These are phyloP conservation scores for Colostygia pectinataria DNA, from an alignment of 2,888 invertebrate genomes.

Conservation along the genomic window DNA sequence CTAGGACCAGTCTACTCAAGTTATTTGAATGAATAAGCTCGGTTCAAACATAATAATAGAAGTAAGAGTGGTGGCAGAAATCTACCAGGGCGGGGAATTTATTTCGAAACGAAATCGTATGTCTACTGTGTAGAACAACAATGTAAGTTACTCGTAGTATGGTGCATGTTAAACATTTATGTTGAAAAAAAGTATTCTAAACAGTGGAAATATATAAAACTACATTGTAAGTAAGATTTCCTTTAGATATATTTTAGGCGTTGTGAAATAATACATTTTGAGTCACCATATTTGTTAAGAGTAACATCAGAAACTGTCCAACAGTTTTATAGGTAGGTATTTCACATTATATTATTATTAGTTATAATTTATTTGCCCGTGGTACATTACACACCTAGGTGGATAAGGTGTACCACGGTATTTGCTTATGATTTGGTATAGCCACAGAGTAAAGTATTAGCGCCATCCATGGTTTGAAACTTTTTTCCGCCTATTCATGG, in stretches of 20 bases:
- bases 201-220: background rate
- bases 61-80: slow-evolving; percentile 48
- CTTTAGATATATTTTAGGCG: slow-evolving; percentile 48
- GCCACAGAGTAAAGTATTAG: background rate
- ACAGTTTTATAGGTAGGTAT: slow-evolving; percentile 76
- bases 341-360: slow-evolving; percentile 69
- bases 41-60: slow-evolving; percentile 12
- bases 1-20: slow-evolving; percentile 1
- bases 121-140: slow-evolving; percentile 82
- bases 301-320: slow-evolving; percentile 67
- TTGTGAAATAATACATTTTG: slow-evolving; percentile 58
- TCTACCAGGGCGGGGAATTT: slow-evolving; percentile 64
- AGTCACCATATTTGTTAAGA: slow-evolving; percentile 56
- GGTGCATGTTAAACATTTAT: slow-evolving; percentile 58
- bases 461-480: background rate
- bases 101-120: slow-evolving; percentile 81
- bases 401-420: no score
- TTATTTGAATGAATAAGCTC: slow-evolving; percentile 3
- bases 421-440: no score
- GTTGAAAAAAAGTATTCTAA: slow-evolving; percentile 1
- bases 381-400: no score
- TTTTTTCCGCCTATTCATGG: background rate
- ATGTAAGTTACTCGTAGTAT: slow-evolving; percentile 59
- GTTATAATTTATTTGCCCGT: no score
- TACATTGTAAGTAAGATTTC: slow-evolving; percentile 8